A percentile compares a stretch with the other conserved stretches of the same genome.
Evolutionary conservation across 2,113 vertebrate species (phyloP).

Genomic region (Tautogolabrus adspersus): DNA sequence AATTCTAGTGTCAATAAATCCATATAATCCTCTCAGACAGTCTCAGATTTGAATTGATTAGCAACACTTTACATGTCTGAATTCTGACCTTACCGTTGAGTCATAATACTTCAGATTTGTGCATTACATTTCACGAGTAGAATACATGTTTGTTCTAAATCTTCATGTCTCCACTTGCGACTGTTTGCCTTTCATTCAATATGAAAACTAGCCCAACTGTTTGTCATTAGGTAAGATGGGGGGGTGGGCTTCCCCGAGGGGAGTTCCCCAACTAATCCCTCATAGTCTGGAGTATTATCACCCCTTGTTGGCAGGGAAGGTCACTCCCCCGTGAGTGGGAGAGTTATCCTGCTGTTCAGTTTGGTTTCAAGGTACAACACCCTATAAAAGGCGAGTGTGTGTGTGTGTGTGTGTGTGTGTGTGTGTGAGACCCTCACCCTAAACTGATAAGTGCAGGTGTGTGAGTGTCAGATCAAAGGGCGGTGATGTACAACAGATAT

Average conservation of each 20-base stretch:
- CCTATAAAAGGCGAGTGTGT: conserved; percentile 9
- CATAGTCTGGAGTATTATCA: conserved; percentile 56
- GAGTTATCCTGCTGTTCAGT: not conserved
- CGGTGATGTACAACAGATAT: not conserved
- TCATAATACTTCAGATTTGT: too few species aligned
- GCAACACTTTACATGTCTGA: not conserved
- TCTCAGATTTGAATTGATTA: not conserved
- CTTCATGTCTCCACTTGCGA: conserved; percentile 31
- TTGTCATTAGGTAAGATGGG: not conserved
- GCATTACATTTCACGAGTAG: not conserved
- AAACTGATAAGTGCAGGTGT: not conserved
- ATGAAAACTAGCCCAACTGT: conserved; percentile 35
- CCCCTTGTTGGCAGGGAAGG: conserved; percentile 33
- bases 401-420: too few species aligned
- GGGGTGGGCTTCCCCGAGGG: conserved; percentile 21
- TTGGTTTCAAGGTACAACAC: conserved; percentile 11
- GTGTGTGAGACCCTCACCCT: too few species aligned
- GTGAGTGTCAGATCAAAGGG: conserved; percentile 1
- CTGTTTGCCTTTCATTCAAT: conserved; percentile 44
- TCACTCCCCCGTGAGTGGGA: conserved; percentile 11
- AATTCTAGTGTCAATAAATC: too few species aligned
- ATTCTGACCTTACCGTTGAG: too few species aligned
- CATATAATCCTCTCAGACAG: not conserved
- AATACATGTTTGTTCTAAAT: not conserved
- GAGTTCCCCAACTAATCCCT: conserved; percentile 58